A percentile compares a stretch with the other conserved stretches of the same genome.
Conservation (phyloP, 2,113 vertebrate genomes). For the Riparia riparia region DNA sequence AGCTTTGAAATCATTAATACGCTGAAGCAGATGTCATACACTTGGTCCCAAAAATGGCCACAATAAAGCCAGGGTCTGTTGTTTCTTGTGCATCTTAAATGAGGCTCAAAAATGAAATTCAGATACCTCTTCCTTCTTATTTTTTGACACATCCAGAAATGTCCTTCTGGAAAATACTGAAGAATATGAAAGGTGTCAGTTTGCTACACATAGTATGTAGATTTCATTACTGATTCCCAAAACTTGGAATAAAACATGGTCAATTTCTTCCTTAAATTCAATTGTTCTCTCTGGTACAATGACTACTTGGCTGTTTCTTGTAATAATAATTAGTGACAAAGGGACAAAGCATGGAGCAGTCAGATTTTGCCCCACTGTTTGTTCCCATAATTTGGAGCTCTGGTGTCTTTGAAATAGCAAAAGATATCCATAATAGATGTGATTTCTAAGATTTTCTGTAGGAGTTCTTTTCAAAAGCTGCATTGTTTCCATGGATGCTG, state of each 20-base stretch:
- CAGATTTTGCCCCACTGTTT: constrained; percentile 48
- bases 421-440: constrained; percentile 71
- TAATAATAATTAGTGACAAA: constrained; percentile 65
- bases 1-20: not conserved
- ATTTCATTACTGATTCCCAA: not conserved
- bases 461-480: constrained; percentile 64
- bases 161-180: not conserved
- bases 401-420: constrained; percentile 54
- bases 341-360: constrained; percentile 37
- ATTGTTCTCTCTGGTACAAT: not conserved
- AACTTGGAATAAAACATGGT: not conserved
- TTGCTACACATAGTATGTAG: not conserved
- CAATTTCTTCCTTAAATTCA: not conserved
- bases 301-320: constrained; percentile 61
- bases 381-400: constrained; percentile 68
- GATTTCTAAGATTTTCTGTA: constrained; percentile 69
- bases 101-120: not conserved
- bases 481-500: constrained; percentile 70
- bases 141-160: not conserved
- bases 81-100: not conserved
- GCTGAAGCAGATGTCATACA: not conserved
- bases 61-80: not conserved
- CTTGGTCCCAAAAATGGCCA: not conserved
- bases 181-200: not conserved
- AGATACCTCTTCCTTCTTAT: not conserved